Base-by-base conservation (phyloP, 2,888 invertebrate genomes). In the Ectemnius cavifrons region DNA sequence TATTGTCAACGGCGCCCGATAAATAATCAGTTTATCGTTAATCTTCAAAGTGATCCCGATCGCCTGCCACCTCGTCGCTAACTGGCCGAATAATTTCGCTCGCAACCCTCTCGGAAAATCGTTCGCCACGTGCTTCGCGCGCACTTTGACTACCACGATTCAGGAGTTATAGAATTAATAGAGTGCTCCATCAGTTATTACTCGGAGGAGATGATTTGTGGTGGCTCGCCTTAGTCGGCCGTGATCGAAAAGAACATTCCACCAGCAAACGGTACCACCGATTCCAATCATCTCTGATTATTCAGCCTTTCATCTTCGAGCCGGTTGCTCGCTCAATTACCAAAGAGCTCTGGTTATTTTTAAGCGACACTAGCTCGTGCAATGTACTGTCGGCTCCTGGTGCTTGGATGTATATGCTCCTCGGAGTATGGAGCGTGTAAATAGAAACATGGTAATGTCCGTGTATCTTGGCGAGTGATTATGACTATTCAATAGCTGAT, bases 11-110 rank as follows among this genome's bases (percentile, higher is more conserved):
- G 73, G 65, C 65, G 73, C 77, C 78, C 73, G 74, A 76, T 84
- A 79, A 80, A 84, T 84, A 83, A 84, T 81, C 75, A 73, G 75
- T 80, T 80, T 77, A 76, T 78, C 79, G 80, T 74, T 73, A 75
- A 79, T 75, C 74, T 79, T 70, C 75, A 73, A 77, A 79, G 77
- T 73, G 73, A 67, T 37, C 37, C 37, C 59, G 58, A 60, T 71
- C 62, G 66, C 68, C 67, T 71, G 68, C 62, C 27, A 20, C 49
- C 23, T 76, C 37, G 37, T 8, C 37, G 37, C 37, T 37, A 37
- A 37, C 37, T 37, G 37, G 37, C 37, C 37, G 37, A 37, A 37
- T 37, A 37, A 37, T 37, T 37, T 37, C 37, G 8, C 37, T 11
- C 37, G 37, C 37, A 37, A 37, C 37, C 37, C 37, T 37, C 37